Evolutionary conservation across 2,888 invertebrate genomes (phyloP).

Genomic region (Eupelmus urozonus): DNA sequence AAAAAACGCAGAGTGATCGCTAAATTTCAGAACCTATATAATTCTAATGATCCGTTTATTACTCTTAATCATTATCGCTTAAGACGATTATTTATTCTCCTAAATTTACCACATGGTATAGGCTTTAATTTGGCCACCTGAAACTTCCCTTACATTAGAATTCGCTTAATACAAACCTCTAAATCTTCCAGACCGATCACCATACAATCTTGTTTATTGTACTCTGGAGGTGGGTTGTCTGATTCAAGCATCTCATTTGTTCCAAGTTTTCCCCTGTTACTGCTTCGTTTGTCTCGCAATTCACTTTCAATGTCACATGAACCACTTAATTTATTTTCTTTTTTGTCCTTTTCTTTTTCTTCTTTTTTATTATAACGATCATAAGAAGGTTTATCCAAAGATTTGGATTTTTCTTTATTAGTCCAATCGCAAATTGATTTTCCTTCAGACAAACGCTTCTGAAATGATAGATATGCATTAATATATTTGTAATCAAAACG

Average conservation of each 20-base stretch:
- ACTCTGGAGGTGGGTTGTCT: conserved; percentile 73
- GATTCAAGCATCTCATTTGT: conserved; percentile 76
- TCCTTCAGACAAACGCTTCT: conserved; percentile 73
- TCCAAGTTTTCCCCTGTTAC: conserved; percentile 69
- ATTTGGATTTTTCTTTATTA: conserved; percentile 75
- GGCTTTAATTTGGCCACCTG: conserved; percentile 1
- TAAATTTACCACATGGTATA: conserved; percentile 3
- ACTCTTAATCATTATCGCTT: too few species aligned
- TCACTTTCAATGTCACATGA: conserved; percentile 64
- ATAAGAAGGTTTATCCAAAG: conserved; percentile 73
- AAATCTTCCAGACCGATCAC: conserved; percentile 78
- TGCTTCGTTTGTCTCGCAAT: conserved; percentile 66
- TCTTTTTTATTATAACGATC: conserved; percentile 68
- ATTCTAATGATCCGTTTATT: conserved; percentile 17
- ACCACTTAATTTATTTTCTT: conserved; percentile 67
- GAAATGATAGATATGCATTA: conserved; percentile 59
- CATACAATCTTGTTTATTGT: conserved; percentile 75
- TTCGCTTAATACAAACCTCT: conserved; percentile 68
- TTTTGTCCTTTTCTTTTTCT: conserved; percentile 73
- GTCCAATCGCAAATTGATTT: conserved; percentile 73
- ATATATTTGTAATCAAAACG: conserved; percentile 33
- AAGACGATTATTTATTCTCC: conserved; percentile 1
- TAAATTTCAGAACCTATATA: conserved; percentile 15
- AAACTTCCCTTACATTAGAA: conserved; percentile 35
- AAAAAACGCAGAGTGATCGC: conserved; percentile 56